Conservation (phyloP, 2,113 vertebrate species). For the Chionodraco myersi region DNA sequence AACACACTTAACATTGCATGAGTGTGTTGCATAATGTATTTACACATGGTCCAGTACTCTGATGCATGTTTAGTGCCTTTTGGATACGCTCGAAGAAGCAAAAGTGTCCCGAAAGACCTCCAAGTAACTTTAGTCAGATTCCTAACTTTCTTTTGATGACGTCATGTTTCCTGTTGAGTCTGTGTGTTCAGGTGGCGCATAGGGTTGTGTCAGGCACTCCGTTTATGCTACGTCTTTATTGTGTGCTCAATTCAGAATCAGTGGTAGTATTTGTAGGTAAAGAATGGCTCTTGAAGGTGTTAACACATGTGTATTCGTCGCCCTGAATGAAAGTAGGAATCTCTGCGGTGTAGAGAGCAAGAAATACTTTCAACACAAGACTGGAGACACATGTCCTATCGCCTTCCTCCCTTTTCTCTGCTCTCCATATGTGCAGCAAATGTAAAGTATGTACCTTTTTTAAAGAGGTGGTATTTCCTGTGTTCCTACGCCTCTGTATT, state of each 20-base stretch:
- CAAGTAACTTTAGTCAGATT: background rate
- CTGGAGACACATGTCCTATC: background rate
- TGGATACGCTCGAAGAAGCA: slow-evolving; percentile 19
- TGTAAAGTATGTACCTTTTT: background rate
- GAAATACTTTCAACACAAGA: background rate
- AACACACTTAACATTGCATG: slow-evolving; percentile 29
- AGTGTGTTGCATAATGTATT: slow-evolving; percentile 60
- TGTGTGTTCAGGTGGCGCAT: background rate
- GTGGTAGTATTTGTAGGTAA: too few species aligned
- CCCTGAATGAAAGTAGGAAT: background rate
- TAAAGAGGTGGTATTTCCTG: slow-evolving; percentile 29
- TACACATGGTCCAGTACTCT: slow-evolving; percentile 14
- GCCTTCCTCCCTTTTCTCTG: background rate
- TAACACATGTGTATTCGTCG: background rate
- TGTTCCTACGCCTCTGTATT: background rate
- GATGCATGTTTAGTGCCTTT: slow-evolving; percentile 13
- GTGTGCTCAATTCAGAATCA: background rate
- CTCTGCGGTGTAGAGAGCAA: too few species aligned
- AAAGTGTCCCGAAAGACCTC: slow-evolving; percentile 25
- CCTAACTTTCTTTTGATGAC: background rate
- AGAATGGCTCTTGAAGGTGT: background rate
- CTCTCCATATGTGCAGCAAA: slow-evolving; percentile 19
- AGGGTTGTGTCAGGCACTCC: background rate
- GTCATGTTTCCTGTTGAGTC: background rate
- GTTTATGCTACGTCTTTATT: background rate